These are phyloP conservation scores for Cheiracanthium punctorium DNA, from an alignment of 2,888 invertebrate genomes.

Conservation along the genomic window DNA sequence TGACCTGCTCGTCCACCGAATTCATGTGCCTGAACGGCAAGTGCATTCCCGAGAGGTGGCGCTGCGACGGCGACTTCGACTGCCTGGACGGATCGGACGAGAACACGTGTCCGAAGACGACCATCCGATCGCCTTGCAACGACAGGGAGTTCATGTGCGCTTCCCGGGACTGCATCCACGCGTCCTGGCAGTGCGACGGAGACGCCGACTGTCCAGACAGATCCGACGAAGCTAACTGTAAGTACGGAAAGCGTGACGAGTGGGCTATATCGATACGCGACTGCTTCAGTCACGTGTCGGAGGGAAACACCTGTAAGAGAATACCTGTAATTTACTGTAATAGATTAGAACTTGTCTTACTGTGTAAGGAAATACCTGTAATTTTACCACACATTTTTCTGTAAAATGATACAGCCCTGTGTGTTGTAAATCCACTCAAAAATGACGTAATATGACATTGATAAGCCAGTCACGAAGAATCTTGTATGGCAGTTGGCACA, in stretches of 20 bases:
- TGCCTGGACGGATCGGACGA: slow-evolving; percentile 73
- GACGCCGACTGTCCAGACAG: slow-evolving; percentile 75
- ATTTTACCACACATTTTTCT: too few relatives aligned
- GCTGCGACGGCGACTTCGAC: slow-evolving; percentile 79
- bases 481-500: too few relatives aligned
- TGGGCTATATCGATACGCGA: neutral
- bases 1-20: slow-evolving; percentile 76
- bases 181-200: slow-evolving; percentile 71
- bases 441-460: too few relatives aligned
- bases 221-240: slow-evolving; percentile 76
- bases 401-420: too few relatives aligned
- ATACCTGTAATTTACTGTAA: too few relatives aligned
- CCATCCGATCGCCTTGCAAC: slow-evolving; percentile 30
- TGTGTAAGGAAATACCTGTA: too few relatives aligned
- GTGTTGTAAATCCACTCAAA: too few relatives aligned
- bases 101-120: slow-evolving; percentile 52
- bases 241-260: slow-evolving; percentile 21
- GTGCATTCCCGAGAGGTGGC: slow-evolving; percentile 72
- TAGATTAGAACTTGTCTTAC: too few relatives aligned
- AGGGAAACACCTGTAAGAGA: too few relatives aligned
- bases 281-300: too few relatives aligned
- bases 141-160: slow-evolving; percentile 67
- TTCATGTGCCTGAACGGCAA: slow-evolving; percentile 81
- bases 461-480: too few relatives aligned
- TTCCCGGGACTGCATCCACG: slow-evolving; percentile 51